These are phyloP conservation scores for Leiothrix lutea DNA, from an alignment of 2,113 vertebrate species.

Conservation along the genomic window DNA sequence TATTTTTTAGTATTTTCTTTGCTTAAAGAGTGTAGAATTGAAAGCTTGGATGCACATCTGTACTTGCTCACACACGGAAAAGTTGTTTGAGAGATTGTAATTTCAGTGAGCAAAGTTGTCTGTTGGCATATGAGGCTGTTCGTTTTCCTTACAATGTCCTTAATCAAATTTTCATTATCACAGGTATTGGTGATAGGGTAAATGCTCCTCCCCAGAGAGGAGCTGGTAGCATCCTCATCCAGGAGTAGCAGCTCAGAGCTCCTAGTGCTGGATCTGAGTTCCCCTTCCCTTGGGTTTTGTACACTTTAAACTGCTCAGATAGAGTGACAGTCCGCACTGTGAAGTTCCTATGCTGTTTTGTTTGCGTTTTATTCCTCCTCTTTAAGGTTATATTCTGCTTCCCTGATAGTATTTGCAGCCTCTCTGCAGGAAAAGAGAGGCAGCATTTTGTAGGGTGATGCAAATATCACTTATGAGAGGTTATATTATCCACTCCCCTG, in stretches of 20 bases:
- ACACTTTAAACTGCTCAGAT: background rate
- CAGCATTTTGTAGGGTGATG: background rate
- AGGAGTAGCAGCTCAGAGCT: background rate
- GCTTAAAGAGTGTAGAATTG: background rate
- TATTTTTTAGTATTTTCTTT: background rate
- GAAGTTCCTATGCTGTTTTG: background rate
- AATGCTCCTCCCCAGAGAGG: background rate
- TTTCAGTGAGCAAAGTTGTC: background rate
- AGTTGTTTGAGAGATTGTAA: background rate
- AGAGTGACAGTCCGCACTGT: fast-evolving
- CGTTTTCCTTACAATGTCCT: background rate
- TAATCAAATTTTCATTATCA: background rate
- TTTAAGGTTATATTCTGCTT: background rate
- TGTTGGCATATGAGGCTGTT: background rate
- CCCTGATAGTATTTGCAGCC: background rate
- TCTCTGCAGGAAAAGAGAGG: background rate
- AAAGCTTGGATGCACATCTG: background rate
- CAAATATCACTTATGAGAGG: background rate
- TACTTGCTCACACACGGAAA: background rate
- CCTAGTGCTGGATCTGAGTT: background rate
- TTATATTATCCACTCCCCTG: background rate
- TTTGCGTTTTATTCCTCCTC: background rate
- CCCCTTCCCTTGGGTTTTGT: background rate
- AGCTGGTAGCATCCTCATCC: background rate
- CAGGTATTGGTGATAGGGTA: background rate